Evolutionary conservation across 1,140 invertebrate genomes (phyloP), one percentile per base, ranked within the genome.

Genomic region (Pentalonia nigronervosa): DNA sequence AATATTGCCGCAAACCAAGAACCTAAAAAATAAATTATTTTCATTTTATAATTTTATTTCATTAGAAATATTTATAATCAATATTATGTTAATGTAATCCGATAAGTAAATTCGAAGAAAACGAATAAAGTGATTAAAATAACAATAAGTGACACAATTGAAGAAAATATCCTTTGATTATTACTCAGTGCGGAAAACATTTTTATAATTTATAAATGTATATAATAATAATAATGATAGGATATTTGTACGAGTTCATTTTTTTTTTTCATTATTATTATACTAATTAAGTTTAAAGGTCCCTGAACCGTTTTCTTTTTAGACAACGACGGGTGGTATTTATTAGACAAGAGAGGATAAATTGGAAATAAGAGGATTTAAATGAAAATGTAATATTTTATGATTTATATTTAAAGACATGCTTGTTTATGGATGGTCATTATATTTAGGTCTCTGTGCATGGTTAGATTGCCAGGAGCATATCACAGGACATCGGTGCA

Each of bases 321-420:
- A n/a, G 14, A 67, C 14, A 14, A n/a, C 14, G n/a, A 17, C n/a
- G 60, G 30, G 14, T n/a, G n/a, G 30, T 76, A 76, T 76, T 76
- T 76, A 76, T 76, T 76, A 76, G 60, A 76, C n/a, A 76, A 76
- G 14, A 76, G n/a, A 34, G 14, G n/a, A 76, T 76, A 76, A 76
- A 76, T 76, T 76, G 30, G 14, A 76, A 76, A 76, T 76, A 76
- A 76, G 60, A 76, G 60, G 60, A 76, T 76, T 76, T 76, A 76
- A 76, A 76, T 76, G 14, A 76, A 76, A 14, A 76, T 76, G 17
- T 34, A n/a, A 30, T n/a, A n/a, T 76, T 17, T n/a, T n/a, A 76
- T 76, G 30, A 14, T n/a, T 76, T n/a, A 76, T n/a, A 30, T 76
- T 76, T 76, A 76, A 23, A 53, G 21, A 53, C 21, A 76, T 76